These are phyloP conservation scores for Capitella teleta DNA, from an alignment of 1,140 invertebrate species.

Conservation along the genomic window DNA sequence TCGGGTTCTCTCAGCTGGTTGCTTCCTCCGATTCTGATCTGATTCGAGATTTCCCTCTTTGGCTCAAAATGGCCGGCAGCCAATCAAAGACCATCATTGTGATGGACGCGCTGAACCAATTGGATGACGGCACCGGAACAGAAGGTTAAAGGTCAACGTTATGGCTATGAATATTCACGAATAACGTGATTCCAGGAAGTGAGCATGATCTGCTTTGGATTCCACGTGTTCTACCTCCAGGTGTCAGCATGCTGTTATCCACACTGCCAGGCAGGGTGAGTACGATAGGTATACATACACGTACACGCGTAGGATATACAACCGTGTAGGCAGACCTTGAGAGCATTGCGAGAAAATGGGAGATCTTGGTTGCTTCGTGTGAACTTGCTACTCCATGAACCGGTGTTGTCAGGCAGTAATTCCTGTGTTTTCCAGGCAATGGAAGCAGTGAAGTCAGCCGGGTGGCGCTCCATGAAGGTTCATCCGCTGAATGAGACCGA, in stretches of 20 bases:
- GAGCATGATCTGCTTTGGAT: constrained; percentile 23
- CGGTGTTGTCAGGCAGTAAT: no score
- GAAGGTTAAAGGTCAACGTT: constrained; percentile 15
- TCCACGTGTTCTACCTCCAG: constrained; percentile 16
- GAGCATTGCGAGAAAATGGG: no score
- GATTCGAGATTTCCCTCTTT: constrained; percentile 16
- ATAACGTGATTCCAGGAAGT: constrained; percentile 13
- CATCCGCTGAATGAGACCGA: constrained; percentile 16
- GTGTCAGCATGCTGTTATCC: constrained; percentile 20
- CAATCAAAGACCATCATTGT: constrained; percentile 17
- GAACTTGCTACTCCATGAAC: no score
- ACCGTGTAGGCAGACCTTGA: no score
- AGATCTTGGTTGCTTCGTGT: no score
- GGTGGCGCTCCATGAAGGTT: constrained; percentile 19
- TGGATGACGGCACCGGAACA: constrained; percentile 20
- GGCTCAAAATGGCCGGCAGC: constrained; percentile 16
- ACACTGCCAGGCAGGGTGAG: constrained; percentile 23
- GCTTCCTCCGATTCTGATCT: constrained; percentile 18
- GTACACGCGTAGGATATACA: neutral
- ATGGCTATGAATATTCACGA: neutral
- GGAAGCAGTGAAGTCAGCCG: constrained; percentile 13
- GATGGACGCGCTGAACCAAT: constrained; percentile 24
- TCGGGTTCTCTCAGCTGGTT: constrained; percentile 15
- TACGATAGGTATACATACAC: neutral
- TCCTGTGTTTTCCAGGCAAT: constrained; percentile 14